phyloP scores from a whole-genome alignment of 53 echinoderm and acorn worm genomes.

The Paracentrotus lividus region DNA sequence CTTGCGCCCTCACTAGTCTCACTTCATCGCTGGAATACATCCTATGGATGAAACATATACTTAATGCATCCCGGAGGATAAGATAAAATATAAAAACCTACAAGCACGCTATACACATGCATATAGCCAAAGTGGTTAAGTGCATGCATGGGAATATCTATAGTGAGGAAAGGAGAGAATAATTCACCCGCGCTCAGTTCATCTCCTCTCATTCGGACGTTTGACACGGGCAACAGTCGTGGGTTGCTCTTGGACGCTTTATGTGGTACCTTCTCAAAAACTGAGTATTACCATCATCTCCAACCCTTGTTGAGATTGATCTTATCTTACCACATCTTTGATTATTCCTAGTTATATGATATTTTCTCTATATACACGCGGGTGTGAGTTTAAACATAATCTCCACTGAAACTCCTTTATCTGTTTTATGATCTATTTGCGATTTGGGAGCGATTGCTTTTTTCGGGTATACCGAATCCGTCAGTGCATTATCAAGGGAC shows the following conservation, averaged over 20 bases:
- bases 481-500: background rate
- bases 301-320: background rate
- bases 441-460: background rate
- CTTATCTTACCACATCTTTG: slow-evolving; percentile 3
- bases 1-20: background rate
- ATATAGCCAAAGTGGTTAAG: background rate
- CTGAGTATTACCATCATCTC: background rate
- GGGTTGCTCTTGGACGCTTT: background rate
- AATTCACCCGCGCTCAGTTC: background rate
- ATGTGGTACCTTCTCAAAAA: background rate
- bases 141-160: background rate
- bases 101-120: background rate
- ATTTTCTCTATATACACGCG: background rate
- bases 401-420: background rate
- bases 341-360: too few relatives aligned
- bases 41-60: too few relatives aligned
- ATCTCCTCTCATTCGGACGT: background rate
- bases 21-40: background rate
- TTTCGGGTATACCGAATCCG: background rate
- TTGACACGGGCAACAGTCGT: background rate
- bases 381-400: background rate
- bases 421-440: background rate
- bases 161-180: background rate
- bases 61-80: background rate
- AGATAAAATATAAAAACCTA: background rate